Evolutionary conservation across 2,797 vertebrate genomes (phyloP).

Genomic region (Danio albolineatus): DNA sequence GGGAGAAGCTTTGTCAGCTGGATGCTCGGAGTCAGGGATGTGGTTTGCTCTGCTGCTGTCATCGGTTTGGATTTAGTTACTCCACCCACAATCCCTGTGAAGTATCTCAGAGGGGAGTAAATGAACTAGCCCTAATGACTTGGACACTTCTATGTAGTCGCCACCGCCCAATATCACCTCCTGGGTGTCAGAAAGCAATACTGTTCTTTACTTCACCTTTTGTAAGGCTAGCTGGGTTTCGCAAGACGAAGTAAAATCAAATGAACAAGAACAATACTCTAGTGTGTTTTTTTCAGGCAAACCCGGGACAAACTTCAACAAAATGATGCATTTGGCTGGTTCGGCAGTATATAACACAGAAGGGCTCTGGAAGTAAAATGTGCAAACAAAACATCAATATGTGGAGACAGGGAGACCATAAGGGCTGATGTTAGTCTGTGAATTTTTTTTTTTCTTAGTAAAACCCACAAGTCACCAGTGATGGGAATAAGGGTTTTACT

Average conservation of each 20-base stretch:
- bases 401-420: background rate
- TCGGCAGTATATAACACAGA: background rate
- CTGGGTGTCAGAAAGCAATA: slow-evolving; percentile 39
- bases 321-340: slow-evolving; percentile 1
- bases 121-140: slow-evolving; percentile 32
- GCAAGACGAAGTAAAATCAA: slow-evolving; percentile 8
- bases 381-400: background rate
- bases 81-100: slow-evolving; percentile 47
- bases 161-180: slow-evolving; percentile 14
- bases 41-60: slow-evolving; percentile 30
- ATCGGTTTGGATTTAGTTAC: slow-evolving; percentile 36
- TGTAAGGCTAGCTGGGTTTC: background rate
- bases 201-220: slow-evolving; percentile 30
- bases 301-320: slow-evolving; percentile 1
- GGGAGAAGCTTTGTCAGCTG: slow-evolving; percentile 35
- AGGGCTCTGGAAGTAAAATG: slow-evolving; percentile 1
- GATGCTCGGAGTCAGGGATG: slow-evolving; percentile 11
- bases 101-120: slow-evolving; percentile 34
- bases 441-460: too few relatives aligned
- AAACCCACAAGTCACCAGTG: too few relatives aligned
- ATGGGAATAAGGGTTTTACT: too few relatives aligned
- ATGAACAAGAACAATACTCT: background rate
- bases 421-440: too few relatives aligned
- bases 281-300: slow-evolving; percentile 9
- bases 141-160: slow-evolving; percentile 32